Evolutionary conservation across 2,797 vertebrate genomes (phyloP).

Genomic region (Setipinna tenuifilis): DNA sequence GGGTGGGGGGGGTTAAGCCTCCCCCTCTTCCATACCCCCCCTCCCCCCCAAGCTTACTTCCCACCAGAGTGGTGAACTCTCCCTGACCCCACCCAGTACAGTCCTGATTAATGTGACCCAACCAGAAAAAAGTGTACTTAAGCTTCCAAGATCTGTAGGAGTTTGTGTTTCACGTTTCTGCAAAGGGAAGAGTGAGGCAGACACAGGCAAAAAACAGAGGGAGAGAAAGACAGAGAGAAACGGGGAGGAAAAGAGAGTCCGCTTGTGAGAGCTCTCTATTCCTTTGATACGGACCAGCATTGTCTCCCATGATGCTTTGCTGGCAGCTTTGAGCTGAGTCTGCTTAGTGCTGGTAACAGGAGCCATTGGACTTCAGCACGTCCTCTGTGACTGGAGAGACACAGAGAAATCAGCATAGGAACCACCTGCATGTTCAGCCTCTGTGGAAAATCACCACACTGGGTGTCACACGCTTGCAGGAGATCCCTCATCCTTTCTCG

Average conservation of each 20-base stretch:
- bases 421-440: not conserved
- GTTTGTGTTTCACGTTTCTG: not conserved
- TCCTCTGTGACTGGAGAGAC: not conserved
- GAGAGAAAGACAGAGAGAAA: not conserved
- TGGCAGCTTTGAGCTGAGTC: not conserved
- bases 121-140: not conserved
- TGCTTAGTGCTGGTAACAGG: not conserved
- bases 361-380: not conserved
- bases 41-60: slow-evolving; percentile 36
- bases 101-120: slow-evolving; percentile 68
- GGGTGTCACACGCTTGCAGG: not conserved
- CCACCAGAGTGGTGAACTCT: slow-evolving; percentile 65
- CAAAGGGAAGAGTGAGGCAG: not conserved
- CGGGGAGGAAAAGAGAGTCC: not conserved
- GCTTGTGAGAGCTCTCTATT: not conserved
- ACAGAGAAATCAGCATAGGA: not conserved
- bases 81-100: slow-evolving; percentile 63
- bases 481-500: not conserved
- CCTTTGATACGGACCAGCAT: not conserved
- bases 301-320: not conserved
- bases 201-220: not conserved
- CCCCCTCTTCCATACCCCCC: not conserved
- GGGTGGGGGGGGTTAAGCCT: too few species aligned
- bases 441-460: not conserved
- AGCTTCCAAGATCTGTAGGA: not conserved